Evolutionary conservation across 2,888 invertebrate species (phyloP).

Genomic region (Tinea pellionella): DNA sequence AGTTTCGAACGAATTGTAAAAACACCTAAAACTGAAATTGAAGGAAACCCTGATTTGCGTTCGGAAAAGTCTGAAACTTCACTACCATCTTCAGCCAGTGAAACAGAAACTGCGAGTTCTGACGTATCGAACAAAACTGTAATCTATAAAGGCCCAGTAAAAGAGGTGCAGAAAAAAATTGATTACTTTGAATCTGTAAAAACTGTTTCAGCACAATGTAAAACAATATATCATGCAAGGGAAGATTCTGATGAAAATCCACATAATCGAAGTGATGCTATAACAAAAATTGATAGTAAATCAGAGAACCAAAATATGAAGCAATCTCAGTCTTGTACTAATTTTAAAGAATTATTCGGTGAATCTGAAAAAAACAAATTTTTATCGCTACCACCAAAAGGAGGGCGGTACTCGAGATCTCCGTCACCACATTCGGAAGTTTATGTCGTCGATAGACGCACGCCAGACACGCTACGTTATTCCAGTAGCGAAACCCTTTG

Average conservation of each 20-base stretch:
- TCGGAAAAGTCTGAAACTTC: constrained; percentile 16
- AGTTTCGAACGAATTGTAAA: not conserved
- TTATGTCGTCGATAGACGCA: constrained; percentile 51
- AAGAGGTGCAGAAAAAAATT: constrained; percentile 78
- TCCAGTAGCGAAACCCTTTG: constrained; percentile 76
- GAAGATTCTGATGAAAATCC: constrained; percentile 61
- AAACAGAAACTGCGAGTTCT: constrained; percentile 79
- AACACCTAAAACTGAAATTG: not conserved
- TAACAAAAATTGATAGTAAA: constrained; percentile 23
- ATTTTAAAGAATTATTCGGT: constrained; percentile 85
- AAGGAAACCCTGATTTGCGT: not conserved
- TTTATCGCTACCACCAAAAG: constrained; percentile 61
- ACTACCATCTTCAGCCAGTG: constrained; percentile 68
- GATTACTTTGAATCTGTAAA: constrained; percentile 83
- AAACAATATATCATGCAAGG: constrained; percentile 62
- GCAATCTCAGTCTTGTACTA: constrained; percentile 77
- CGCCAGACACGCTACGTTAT: constrained; percentile 62
- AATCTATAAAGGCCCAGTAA: constrained; percentile 69
- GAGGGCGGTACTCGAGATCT: constrained; percentile 51
- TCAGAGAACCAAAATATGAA: constrained; percentile 37
- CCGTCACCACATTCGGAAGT: constrained; percentile 66
- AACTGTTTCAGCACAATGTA: constrained; percentile 54
- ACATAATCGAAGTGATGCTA: constrained; percentile 33
- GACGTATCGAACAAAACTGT: constrained; percentile 79
- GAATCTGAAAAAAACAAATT: constrained; percentile 74